Evolutionary conservation across 2,797 vertebrate genomes (phyloP).

Genomic region (Psittacula derbiana): DNA sequence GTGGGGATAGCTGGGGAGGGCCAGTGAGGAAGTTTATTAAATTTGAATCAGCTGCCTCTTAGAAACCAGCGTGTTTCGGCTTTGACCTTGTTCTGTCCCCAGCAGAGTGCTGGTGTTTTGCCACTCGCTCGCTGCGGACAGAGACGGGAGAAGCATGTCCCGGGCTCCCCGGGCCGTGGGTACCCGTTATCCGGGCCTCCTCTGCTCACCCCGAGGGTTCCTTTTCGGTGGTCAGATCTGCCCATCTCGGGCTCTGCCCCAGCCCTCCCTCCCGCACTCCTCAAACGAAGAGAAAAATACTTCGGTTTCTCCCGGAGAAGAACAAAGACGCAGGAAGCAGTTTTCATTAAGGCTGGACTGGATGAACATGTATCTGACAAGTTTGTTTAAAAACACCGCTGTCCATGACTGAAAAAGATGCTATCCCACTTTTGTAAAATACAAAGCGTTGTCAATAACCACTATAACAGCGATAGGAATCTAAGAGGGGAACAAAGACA

Average conservation of each 20-base stretch:
- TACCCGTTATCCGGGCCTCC: background rate
- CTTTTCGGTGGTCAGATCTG: background rate
- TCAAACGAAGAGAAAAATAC: background rate
- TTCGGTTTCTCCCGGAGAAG: background rate
- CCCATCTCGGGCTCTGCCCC: background rate
- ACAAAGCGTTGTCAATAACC: slow-evolving; percentile 2
- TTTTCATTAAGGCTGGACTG: background rate
- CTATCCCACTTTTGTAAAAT: background rate
- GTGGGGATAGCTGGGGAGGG: background rate
- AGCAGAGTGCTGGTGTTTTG: background rate
- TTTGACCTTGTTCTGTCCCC: background rate
- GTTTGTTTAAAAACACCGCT: background rate
- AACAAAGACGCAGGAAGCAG: background rate
- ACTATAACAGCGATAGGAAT: background rate
- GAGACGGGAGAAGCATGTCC: background rate
- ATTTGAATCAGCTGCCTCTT: background rate
- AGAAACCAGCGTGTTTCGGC: background rate
- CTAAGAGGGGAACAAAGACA: background rate
- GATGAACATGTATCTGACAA: background rate
- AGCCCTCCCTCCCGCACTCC: background rate
- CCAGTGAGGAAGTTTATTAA: background rate
- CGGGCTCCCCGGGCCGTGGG: background rate
- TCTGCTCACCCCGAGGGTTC: background rate
- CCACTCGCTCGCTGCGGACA: background rate
- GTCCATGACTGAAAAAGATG: background rate